Base-by-base conservation (phyloP, 2,113 vertebrate genomes). In the Microcebus lehilahytsara region DNA sequence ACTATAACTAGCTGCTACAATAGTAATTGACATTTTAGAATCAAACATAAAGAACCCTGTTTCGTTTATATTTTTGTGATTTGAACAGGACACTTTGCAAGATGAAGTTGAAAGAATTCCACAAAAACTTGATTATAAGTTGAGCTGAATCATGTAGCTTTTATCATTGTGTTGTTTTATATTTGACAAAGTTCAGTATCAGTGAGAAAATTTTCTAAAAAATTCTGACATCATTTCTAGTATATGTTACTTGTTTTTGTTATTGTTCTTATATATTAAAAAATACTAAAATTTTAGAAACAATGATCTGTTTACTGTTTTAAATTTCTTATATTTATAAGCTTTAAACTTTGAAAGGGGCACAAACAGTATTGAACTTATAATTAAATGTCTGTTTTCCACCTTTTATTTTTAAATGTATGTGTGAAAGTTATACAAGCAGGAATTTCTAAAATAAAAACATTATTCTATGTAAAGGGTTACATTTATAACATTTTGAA, bases 341-440 rank as follows among this genome's bases (percentile, higher is more conserved):
- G 20, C 27, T 85, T 91, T 93, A 92, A 86, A 85, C 30, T 94
- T 96, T 60, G 53, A 91, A 93, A 92, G 42, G 27, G 11, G 3
- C 40, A 81, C 80, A n/a, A 85, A 88, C 22, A 42, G 27, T 79
- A 89, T 91, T 88, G 42, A 79, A 69, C 67, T 85, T 92, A 53
- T 53, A 92, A 58, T 95, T 89, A 74, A 62, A 85, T 62, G 91
- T 95, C 49, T 94, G n/a, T 87, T 94, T 93, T 8, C 66, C 42
- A 79, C 79, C 34, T 93, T 96, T 93, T 93, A 74, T 77, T 96
- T 96, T 96, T 95, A 88, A 95, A 72, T 91, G 12, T 4, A 77
- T 64, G 6, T 87, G 4, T 96, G 27, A 85, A 92, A 92, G 22
- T 89, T 85, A 89, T 92, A 62, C 2, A 96, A 91, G 80, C 49